phyloP scores from a whole-genome alignment of 2,113 vertebrate genomes.

The Phoenicopterus ruber region DNA sequence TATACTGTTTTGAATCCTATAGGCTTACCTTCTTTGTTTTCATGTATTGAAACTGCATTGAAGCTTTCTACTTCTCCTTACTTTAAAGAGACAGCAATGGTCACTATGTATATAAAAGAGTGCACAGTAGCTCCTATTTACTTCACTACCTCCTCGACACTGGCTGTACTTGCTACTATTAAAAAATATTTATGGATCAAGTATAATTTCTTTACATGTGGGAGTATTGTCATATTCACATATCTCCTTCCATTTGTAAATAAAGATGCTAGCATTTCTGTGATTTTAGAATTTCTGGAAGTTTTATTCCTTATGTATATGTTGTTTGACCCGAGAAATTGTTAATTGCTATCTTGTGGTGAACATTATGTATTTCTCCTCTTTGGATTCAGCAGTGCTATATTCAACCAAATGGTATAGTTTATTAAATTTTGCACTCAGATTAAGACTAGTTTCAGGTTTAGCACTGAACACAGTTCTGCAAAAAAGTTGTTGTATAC shows the following conservation, averaged over 20 bases:
- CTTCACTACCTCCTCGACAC: not conserved
- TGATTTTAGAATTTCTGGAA: not conserved
- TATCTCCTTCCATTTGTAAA: not conserved
- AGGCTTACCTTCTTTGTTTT: not conserved
- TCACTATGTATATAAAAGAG: not conserved
- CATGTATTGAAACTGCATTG: not conserved
- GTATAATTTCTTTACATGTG: not conserved
- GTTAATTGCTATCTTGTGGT: not conserved
- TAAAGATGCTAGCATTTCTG: not conserved
- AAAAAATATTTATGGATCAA: not conserved
- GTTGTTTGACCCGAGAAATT: not conserved
- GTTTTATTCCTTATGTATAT: not conserved
- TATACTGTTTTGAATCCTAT: not conserved
- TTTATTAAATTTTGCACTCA: not conserved
- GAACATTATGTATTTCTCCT: not conserved
- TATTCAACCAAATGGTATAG: not conserved
- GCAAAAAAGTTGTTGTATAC: not conserved
- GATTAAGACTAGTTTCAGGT: not conserved
- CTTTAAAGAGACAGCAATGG: not conserved
- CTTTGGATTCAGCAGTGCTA: not conserved
- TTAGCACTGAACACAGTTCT: not conserved
- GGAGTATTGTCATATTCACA: not conserved
- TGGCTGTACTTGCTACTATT: not conserved
- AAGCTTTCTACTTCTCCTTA: not conserved
- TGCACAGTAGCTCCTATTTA: not conserved